These are phyloP conservation scores for Dinomys branickii DNA, from an alignment of 2,113 vertebrate genomes.

Conservation along the genomic window DNA sequence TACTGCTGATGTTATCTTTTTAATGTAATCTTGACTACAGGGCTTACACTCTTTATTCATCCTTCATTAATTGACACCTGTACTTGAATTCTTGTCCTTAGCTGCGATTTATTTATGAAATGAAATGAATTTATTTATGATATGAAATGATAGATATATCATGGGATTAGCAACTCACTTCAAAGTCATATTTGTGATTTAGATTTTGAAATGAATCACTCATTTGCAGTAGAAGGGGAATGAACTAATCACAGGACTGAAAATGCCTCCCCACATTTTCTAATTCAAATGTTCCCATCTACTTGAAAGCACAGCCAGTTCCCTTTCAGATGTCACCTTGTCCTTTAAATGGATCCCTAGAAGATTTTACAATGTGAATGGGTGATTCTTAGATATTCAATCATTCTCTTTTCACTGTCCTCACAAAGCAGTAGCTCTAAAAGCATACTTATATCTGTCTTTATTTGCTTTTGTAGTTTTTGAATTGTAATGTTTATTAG, in stretches of 20 bases:
- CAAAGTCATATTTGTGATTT: constrained; percentile 68
- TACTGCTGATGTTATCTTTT: constrained; percentile 41
- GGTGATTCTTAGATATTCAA: constrained; percentile 55
- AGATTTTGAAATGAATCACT: constrained; percentile 58
- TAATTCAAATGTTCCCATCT: constrained; percentile 6
- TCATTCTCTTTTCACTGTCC: background rate
- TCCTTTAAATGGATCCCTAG: constrained; percentile 12
- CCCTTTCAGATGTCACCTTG: background rate
- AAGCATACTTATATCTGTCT: background rate
- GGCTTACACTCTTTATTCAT: constrained; percentile 51
- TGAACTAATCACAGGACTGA: background rate
- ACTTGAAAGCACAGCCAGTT: background rate
- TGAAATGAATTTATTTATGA: background rate
- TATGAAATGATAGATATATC: constrained; percentile 56
- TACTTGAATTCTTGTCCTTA: constrained; percentile 69
- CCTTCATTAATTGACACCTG: constrained; percentile 69
- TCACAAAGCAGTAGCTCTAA: background rate
- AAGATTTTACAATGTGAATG: background rate
- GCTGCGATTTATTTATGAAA: constrained; percentile 54
- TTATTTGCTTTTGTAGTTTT: background rate
- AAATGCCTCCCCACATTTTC: constrained; percentile 46
- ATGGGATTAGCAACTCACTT: constrained; percentile 70
- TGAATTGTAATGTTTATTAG: background rate
- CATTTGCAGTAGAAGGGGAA: constrained; percentile 63
- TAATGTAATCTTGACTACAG: constrained; percentile 59